These are phyloP conservation scores for Cyphomyrus discorhynchus DNA, from an alignment of 2,113 vertebrate species.

Conservation along the genomic window DNA sequence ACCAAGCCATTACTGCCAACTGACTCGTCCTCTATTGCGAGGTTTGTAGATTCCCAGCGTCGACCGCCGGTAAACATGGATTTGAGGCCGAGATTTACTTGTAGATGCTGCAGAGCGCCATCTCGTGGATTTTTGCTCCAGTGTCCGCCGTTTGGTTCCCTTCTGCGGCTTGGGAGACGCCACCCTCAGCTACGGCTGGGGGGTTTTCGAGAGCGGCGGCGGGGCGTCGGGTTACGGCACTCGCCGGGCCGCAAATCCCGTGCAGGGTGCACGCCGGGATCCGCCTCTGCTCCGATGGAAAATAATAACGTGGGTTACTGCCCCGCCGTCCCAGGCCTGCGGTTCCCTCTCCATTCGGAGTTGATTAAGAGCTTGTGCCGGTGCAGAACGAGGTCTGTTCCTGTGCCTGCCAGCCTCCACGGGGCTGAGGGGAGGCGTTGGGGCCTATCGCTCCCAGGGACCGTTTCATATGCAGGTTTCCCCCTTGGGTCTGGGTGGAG, in stretches of 20 bases:
- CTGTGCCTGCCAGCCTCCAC: constrained; percentile 14
- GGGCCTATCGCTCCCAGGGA: constrained; percentile 54
- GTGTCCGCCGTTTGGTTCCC: neutral
- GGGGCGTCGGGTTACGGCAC: neutral
- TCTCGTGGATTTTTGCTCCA: neutral
- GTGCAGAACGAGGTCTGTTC: constrained; percentile 36
- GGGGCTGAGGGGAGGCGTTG: constrained; percentile 32
- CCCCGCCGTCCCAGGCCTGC: neutral
- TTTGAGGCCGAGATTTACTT: neutral
- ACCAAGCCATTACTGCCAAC: neutral
- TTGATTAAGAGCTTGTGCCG: constrained; percentile 7
- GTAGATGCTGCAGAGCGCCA: neutral
- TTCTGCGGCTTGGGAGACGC: neutral
- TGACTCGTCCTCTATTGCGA: neutral
- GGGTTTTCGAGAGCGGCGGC: neutral
- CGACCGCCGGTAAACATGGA: neutral
- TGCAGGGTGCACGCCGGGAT: neutral
- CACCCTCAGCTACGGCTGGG: neutral
- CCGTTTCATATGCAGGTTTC: constrained; percentile 83
- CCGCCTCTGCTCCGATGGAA: neutral
- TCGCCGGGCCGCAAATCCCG: neutral
- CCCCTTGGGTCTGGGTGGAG: constrained; percentile 92
- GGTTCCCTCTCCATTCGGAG: neutral
- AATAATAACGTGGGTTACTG: neutral
- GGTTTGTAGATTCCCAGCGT: neutral